Percentiles rank a stretch among this genome's conserved stretches.
Conservation (phyloP, 2,888 invertebrate genomes). For the Drosophila siamana region DNA sequence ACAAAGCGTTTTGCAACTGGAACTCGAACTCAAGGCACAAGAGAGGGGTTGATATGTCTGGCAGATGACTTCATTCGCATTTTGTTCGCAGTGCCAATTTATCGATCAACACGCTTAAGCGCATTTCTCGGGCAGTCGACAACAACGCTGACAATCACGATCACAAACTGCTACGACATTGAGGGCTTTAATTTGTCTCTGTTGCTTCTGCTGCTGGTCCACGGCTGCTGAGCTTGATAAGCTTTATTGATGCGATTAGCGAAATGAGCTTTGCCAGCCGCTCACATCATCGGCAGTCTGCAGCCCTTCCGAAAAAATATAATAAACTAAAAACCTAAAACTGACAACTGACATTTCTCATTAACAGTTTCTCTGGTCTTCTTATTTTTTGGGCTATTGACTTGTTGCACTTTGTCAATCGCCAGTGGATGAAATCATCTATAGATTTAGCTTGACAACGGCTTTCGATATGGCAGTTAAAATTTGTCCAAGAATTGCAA, state of each 20-base stretch:
- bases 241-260: conserved; percentile 82
- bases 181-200: conserved; percentile 61
- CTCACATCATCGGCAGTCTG: conserved; percentile 30
- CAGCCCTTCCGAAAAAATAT: conserved; percentile 9
- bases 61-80: conserved; percentile 76
- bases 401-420: conserved; percentile 72
- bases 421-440: conserved; percentile 60
- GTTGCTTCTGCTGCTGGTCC: conserved; percentile 1
- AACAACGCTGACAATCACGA: conserved; percentile 34
- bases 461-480: conserved; percentile 23
- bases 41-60: conserved; percentile 26
- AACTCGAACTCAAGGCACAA: conserved; percentile 34
- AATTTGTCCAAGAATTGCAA: conserved; percentile 17
- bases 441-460: conserved; percentile 53
- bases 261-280: conserved; percentile 75
- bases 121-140: conserved; percentile 68
- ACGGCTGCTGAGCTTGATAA: conserved; percentile 67
- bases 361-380: conserved; percentile 59
- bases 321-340: conserved; percentile 53
- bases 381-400: conserved; percentile 44
- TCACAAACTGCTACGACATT: conserved; percentile 53
- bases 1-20: conserved; percentile 72
- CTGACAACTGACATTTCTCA: conserved; percentile 80
- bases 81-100: conserved; percentile 76
- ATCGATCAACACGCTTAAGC: conserved; percentile 82